Conservation (phyloP, 2,113 vertebrate genomes). For the Ginglymostoma cirratum region DNA sequence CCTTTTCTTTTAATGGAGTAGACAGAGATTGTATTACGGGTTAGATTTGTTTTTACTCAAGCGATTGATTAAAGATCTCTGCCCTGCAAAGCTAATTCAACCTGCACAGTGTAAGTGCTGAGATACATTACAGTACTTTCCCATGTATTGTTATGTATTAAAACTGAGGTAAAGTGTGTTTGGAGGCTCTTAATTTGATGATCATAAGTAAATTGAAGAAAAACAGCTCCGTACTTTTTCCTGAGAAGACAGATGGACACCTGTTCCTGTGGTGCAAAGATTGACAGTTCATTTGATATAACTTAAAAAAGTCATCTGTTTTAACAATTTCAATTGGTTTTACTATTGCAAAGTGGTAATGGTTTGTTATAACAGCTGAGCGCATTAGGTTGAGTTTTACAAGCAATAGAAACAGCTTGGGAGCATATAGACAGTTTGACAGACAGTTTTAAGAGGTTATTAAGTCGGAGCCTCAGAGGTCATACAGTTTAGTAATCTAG, state of each 20-base stretch:
- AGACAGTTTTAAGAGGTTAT: too few relatives aligned
- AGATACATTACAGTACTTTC: neutral
- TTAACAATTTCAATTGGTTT: neutral
- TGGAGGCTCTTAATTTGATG: neutral
- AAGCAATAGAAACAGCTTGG: too few relatives aligned
- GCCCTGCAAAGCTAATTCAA: neutral
- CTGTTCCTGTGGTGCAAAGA: neutral
- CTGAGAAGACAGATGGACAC: neutral
- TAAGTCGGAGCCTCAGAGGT: too few relatives aligned
- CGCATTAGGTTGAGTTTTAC: too few relatives aligned
- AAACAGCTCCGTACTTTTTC: neutral
- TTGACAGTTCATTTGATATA: neutral
- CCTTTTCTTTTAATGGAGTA: neutral
- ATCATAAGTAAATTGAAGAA: neutral
- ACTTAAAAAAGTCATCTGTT: neutral
- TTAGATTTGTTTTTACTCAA: neutral
- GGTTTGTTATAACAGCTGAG: too few relatives aligned
- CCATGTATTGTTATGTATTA: neutral
- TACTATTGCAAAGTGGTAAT: neutral
- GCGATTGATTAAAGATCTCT: neutral
- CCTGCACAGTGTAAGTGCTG: too few relatives aligned
- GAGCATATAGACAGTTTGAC: too few relatives aligned
- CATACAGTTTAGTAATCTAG: too few relatives aligned
- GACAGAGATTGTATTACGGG: neutral
- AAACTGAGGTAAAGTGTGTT: neutral